Evolutionary conservation across 1,140 invertebrate genomes (phyloP).

Genomic region (Heliconius himera): DNA sequence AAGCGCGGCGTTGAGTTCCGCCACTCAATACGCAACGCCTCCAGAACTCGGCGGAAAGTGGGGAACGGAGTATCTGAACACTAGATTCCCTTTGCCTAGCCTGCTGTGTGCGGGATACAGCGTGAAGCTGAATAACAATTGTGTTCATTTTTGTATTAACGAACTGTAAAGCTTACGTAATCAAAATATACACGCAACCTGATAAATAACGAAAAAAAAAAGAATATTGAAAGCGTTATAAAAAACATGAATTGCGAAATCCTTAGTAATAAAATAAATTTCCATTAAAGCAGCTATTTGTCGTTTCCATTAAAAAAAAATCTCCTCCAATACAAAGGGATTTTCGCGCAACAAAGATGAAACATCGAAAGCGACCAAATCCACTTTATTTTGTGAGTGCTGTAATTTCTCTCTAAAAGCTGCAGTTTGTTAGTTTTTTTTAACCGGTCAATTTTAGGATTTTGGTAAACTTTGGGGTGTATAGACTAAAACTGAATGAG

Average conservation of each 20-base stretch:
- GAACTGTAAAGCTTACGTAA: background rate
- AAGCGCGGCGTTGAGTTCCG: too few relatives aligned
- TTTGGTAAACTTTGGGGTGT: constrained; percentile 18
- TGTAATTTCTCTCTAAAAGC: constrained; percentile 38
- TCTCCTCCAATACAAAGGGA: constrained; percentile 19
- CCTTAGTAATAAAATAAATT: constrained; percentile 21
- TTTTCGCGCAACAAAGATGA: constrained; percentile 34
- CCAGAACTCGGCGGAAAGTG: too few relatives aligned
- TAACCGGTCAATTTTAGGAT: constrained; percentile 22
- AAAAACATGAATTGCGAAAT: constrained; percentile 7
- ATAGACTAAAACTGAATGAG: constrained; percentile 10
- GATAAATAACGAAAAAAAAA: background rate
- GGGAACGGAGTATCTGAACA: too few relatives aligned
- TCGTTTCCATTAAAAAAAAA: constrained; percentile 23
- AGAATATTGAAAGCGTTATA: background rate
- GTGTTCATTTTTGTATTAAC: too few relatives aligned
- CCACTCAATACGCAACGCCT: too few relatives aligned
- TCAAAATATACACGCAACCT: background rate
- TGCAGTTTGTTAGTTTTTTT: constrained; percentile 31
- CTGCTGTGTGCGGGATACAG: too few relatives aligned
- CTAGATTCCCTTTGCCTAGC: too few relatives aligned
- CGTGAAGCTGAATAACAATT: too few relatives aligned
- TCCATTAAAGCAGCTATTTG: constrained; percentile 16
- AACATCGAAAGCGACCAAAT: constrained; percentile 34
- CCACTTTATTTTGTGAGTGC: constrained; percentile 21